Evolutionary conservation across 2,797 vertebrate genomes (phyloP).

Genomic region (Meda fulgida): DNA sequence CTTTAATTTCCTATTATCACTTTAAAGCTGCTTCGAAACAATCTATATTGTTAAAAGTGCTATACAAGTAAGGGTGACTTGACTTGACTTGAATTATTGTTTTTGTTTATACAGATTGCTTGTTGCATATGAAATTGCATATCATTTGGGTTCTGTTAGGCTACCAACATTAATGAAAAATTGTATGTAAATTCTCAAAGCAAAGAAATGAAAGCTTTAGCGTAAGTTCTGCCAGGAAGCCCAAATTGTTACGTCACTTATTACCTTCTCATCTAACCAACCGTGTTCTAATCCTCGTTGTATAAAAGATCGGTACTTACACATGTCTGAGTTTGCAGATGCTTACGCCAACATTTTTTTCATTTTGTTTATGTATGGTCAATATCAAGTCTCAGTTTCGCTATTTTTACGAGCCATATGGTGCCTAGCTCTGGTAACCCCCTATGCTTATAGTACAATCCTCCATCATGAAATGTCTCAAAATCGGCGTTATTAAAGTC

Average conservation of each 20-base stretch:
- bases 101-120: not conserved
- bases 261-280: too few species aligned
- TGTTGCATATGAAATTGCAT: not conserved
- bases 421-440: not conserved
- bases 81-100: not conserved
- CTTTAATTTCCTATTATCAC: too few species aligned
- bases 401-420: not conserved
- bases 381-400: not conserved
- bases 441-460: constrained; percentile 14
- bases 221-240: too few species aligned
- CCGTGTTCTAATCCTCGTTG: too few species aligned
- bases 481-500: constrained; percentile 64
- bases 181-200: not conserved
- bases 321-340: too few species aligned
- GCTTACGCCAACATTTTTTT: too few species aligned
- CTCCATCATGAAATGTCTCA: constrained; percentile 54
- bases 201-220: not conserved
- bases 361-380: not conserved
- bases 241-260: too few species aligned
- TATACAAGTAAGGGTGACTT: too few species aligned
- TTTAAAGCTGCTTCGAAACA: too few species aligned
- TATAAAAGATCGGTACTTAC: too few species aligned
- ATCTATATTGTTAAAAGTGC: too few species aligned
- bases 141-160: not conserved
- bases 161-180: not conserved